Evolutionary conservation across 1,140 invertebrate species (phyloP).

Genomic region (Asobara japonica): DNA sequence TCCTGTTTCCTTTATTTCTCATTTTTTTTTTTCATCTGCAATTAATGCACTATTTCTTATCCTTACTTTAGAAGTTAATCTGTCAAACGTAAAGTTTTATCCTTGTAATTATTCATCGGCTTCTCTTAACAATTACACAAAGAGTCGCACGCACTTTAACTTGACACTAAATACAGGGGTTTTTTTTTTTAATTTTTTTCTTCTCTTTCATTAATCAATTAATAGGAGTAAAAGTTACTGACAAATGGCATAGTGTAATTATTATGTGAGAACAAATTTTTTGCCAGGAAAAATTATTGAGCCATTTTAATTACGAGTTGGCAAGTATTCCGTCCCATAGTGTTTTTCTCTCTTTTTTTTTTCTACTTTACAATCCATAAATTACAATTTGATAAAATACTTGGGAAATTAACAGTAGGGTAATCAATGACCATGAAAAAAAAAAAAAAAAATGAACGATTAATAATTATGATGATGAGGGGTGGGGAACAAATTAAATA

Average conservation of each 20-base stretch:
- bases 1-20: no score
- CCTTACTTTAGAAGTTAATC: constrained; percentile 6
- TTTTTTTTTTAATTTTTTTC: background rate
- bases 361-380: background rate
- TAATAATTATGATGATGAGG: constrained; percentile 11
- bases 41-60: background rate
- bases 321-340: constrained; percentile 19
- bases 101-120: background rate
- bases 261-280: background rate
- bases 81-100: background rate
- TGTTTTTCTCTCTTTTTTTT: background rate
- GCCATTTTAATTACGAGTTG: background rate
- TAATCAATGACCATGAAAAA: background rate
- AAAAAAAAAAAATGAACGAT: no score
- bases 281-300: background rate
- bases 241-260: background rate
- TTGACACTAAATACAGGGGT: constrained; percentile 14
- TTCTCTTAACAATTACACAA: constrained; percentile 16
- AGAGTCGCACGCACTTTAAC: constrained; percentile 9
- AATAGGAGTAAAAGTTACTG: background rate
- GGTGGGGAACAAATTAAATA: constrained; percentile 33
- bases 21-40: constrained; percentile 9
- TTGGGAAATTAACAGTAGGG: constrained; percentile 11
- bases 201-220: background rate
- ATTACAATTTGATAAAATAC: background rate